Evolutionary conservation across 2,113 vertebrate genomes (phyloP).

Genomic region (Sander lucioperca): DNA sequence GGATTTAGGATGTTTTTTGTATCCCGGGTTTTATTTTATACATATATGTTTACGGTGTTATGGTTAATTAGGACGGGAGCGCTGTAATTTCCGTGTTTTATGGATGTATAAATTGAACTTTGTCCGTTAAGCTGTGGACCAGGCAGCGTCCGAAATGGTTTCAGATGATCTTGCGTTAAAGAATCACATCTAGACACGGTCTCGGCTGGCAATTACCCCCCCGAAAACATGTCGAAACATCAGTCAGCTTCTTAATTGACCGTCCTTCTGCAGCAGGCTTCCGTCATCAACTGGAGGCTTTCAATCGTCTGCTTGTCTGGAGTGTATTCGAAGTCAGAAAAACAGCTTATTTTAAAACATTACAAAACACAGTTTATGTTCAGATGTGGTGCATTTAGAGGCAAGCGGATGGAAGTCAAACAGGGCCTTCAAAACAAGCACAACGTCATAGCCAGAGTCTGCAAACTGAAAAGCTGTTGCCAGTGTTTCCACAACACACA

Average conservation of each 20-base stretch:
- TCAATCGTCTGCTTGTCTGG: background rate
- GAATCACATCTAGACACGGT: background rate
- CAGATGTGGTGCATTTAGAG: background rate
- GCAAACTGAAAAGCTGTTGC: constrained; percentile 67
- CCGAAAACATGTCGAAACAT: background rate
- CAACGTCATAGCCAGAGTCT: constrained; percentile 37
- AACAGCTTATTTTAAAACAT: background rate
- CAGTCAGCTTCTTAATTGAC: background rate
- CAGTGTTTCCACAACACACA: constrained; percentile 75
- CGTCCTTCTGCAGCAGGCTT: background rate
- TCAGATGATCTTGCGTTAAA: background rate
- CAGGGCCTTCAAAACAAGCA: background rate
- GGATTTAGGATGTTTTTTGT: no score
- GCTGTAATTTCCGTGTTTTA: no score
- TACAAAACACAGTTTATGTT: background rate
- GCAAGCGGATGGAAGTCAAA: background rate
- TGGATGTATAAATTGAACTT: background rate
- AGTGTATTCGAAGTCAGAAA: constrained; percentile 21
- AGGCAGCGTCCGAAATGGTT: background rate
- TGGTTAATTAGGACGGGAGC: background rate
- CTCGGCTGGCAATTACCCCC: no score
- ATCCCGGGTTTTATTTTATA: no score
- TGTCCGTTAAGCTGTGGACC: background rate
- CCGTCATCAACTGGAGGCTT: background rate
- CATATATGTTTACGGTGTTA: background rate